A percentile compares a stretch with the other conserved stretches of the same genome.
phyloP scores from a whole-genome alignment of 2,113 vertebrate species.

The Tapirus terrestris region DNA sequence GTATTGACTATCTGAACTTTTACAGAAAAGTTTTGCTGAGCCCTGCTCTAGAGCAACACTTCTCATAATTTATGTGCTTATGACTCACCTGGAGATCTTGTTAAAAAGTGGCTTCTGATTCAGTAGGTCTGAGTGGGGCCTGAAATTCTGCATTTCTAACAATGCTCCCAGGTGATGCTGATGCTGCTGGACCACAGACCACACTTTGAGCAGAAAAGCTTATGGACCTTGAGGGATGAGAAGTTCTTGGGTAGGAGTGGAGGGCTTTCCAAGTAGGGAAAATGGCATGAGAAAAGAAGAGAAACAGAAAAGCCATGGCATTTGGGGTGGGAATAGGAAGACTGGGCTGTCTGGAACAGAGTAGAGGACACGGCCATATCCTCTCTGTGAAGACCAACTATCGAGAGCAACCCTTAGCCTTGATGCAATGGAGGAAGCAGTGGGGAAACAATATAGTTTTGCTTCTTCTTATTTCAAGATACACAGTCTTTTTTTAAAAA shows the following conservation, averaged over 20 bases:
- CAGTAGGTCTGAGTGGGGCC: neutral
- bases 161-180: neutral
- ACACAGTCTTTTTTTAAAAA: neutral
- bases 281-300: neutral
- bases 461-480: neutral
- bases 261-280: neutral
- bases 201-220: neutral
- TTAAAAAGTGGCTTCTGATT: neutral
- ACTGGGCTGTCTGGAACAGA: neutral
- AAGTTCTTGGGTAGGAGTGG: neutral
- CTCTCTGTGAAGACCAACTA: neutral
- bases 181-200: neutral
- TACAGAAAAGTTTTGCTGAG: neutral
- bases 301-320: neutral
- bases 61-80: neutral
- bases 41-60: neutral
- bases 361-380: neutral
- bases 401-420: neutral
- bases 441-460: neutral
- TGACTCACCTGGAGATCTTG: neutral
- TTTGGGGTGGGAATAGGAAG: neutral
- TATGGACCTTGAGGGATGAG: neutral
- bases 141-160: neutral
- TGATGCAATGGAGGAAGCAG: neutral
- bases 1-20: neutral